phyloP scores from a whole-genome alignment of 1,140 invertebrate species.

The Polypedilum pembai region DNA sequence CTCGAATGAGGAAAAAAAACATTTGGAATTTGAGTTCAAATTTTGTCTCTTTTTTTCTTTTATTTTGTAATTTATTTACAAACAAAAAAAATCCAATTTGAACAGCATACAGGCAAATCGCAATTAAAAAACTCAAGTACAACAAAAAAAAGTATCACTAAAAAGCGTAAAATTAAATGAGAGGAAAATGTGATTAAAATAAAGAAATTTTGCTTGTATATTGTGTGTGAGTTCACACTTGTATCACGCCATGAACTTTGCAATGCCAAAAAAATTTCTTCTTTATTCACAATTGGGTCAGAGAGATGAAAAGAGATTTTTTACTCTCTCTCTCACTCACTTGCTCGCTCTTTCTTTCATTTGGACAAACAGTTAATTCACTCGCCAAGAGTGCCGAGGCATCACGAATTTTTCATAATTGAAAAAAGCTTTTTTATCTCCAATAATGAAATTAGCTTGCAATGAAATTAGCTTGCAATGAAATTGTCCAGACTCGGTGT shows the following conservation, averaged over 20 bases:
- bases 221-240: neutral
- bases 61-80: neutral
- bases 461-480: neutral
- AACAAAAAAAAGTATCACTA: neutral
- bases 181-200: conserved; percentile 12
- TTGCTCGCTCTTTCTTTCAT: neutral
- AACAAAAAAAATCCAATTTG: neutral
- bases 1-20: too few species aligned
- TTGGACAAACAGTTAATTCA: neutral
- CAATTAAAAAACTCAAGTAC: neutral
- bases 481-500: neutral
- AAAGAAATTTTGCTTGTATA: neutral
- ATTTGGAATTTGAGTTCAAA: too few species aligned
- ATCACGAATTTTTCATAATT: neutral
- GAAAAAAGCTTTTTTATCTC: neutral
- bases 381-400: neutral
- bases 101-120: too few species aligned
- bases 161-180: conserved; percentile 10
- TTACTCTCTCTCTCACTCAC: neutral
- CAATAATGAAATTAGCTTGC: neutral
- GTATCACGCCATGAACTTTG: neutral
- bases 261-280: neutral
- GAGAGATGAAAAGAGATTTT: neutral
- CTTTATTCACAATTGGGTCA: neutral
- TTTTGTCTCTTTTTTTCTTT: too few species aligned